Base-by-base conservation (phyloP, 2,888 invertebrate genomes). In the Lacanobia oleracea region DNA sequence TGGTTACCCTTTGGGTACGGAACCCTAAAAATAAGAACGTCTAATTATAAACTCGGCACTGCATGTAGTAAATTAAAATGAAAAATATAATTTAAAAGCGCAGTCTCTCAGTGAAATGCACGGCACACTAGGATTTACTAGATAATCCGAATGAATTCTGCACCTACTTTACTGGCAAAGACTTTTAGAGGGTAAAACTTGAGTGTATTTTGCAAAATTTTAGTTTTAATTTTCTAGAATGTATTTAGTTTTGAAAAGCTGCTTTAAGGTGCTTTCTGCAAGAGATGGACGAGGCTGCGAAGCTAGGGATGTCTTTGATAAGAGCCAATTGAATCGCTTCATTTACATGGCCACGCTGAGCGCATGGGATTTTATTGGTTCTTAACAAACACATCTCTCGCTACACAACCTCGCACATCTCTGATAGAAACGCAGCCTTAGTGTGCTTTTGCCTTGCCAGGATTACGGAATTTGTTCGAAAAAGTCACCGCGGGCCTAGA, bases 91-190 rank as follows among this genome's bases (percentile, higher is more conserved):
- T 61, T 65, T 66, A 37, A 79, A 79, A 74, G 50, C 72, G 61
- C 64, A 56, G 21, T 37, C n/a, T 67, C 64, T 74, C 72, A 73
- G 75, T 69, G 73, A 74, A 79, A 76, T 60, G 67, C 53, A 72
- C 59, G 64, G 64, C 66, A 77, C 74, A 78, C 65, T 69, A 75
- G 81, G 85, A 81, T 85, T 76, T 77, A 64, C 71, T 70, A 56
- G 64, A 62, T 85, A 81, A 82, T 85, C 81, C 54, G 70, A 77
- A 85, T 83, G 79, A 86, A 83, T 83, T 73, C 75, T 7, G 50
- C 60, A 65, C 66, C 53, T 67, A 75, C 40, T 74, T 77, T 60
- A 64, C 40, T 59, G 63, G 63, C 37, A 62, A 57, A 50, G 56
- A 65, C 69, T 78, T 79, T 65, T 65, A 23, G 8, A 43, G 27